These are phyloP conservation scores for Thysanoteuthis rhombus DNA, from an alignment of 2,888 invertebrate species.

Conservation along the genomic window DNA sequence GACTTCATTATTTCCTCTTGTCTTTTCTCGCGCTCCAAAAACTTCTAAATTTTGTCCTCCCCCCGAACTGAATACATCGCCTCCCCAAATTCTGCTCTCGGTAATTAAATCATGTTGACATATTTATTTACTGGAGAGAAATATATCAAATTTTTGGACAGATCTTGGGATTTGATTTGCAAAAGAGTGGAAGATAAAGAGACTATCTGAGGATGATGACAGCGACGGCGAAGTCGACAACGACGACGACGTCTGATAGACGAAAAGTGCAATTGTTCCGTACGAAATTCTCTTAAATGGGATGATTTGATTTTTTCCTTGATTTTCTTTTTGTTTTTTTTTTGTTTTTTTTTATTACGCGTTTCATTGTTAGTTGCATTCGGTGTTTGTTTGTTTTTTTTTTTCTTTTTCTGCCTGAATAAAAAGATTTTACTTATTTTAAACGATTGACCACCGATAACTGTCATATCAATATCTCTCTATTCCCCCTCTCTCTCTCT, in stretches of 20 bases:
- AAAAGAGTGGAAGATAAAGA: background rate
- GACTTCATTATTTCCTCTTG: background rate
- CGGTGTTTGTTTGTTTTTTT: background rate
- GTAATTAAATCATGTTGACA: slow-evolving; percentile 12
- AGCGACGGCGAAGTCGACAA: background rate
- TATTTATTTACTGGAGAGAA: background rate
- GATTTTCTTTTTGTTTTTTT: background rate
- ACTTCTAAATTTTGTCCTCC: too few species aligned
- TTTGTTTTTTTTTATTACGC: too few species aligned
- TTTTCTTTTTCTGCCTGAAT: background rate
- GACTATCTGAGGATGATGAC: too few species aligned
- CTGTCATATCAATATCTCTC: too few species aligned
- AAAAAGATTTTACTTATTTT: background rate
- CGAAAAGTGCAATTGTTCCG: background rate
- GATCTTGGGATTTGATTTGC: background rate
- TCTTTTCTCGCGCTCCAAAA: too few species aligned
- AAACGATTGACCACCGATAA: background rate
- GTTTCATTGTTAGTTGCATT: background rate
- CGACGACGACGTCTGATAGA: background rate
- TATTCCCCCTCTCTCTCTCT: too few species aligned
- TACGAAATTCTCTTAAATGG: background rate
- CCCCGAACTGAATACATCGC: background rate
- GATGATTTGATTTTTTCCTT: background rate
- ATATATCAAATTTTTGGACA: background rate
- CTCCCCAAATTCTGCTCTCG: background rate